Conservation (phyloP, 2,888 invertebrate genomes). For the Himalopsyche anomala region DNA sequence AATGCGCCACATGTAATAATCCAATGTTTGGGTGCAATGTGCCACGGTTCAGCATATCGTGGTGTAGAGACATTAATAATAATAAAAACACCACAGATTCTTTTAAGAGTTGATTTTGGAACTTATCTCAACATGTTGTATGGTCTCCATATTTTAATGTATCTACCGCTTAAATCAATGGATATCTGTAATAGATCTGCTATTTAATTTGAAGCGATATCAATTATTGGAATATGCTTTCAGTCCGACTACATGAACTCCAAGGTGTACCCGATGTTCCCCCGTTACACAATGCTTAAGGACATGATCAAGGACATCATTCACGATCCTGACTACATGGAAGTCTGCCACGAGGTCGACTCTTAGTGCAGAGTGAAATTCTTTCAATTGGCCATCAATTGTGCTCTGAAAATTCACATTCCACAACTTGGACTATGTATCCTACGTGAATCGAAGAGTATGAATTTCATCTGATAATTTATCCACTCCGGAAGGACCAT, state of each 20-base stretch:
- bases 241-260: conserved; percentile 94
- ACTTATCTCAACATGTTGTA: no score
- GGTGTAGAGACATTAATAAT: no score
- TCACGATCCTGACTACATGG: conserved; percentile 98
- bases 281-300: conserved; percentile 96
- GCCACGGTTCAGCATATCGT: no score
- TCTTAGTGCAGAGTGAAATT: conserved; percentile 74
- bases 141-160: neutral
- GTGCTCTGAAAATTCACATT: neutral
- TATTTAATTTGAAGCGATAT: conserved; percentile 24
- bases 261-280: conserved; percentile 95
- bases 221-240: conserved; percentile 68
- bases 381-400: neutral
- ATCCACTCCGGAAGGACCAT: conserved; percentile 24
- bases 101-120: no score
- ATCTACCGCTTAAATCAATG: neutral
- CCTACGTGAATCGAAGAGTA: neutral
- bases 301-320: conserved; percentile 98
- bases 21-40: no score
- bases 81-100: no score
- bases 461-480: neutral
- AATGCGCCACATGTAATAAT: no score
- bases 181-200: no score
- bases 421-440: neutral
- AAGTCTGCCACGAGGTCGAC: conserved; percentile 95